Base-by-base conservation (phyloP, 2,888 invertebrate species). In the Stenolophus ochropezus region DNA sequence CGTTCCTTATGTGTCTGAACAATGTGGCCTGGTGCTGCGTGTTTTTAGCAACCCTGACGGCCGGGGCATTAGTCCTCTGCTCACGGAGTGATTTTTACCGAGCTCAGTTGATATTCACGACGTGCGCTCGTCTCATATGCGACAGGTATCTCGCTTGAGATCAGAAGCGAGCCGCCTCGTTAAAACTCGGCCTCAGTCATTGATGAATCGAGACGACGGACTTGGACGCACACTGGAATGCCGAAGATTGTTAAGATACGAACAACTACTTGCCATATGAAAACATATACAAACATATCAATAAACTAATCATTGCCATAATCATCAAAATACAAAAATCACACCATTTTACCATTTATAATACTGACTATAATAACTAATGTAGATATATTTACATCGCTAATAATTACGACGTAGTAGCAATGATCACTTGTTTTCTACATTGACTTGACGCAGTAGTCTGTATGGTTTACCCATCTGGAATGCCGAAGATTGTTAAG, bases 71-170 rank as follows among this genome's bases (percentile, higher is more conserved):
- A 21, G 80, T 71, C 80, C 56, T 2, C 80, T 42, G 71, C 18
- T 80, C 80, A 80, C 80, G 80, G 47, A 80, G 53, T 47, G 80
- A 80, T 58, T 80, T 80, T 73, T 73, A 80, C 58, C 56, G 73
- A 49, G 58, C 18, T 21, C 47, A 42, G 56, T 80, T 80, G 80
- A 80, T 80, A 80, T 80, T 80, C 80, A 80, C 42, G 80, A 49
- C 80, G 73, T 73, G 73, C 56, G 47, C 56, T 73, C 80, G 80
- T 80, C 80, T 80, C 73, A 73, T 80, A 80, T 80, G 80, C 80
- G 80, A 80, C 80, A 80, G 80, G 80, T 80, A 80, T 71, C 80
- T 80, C 20, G 80, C 47, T 80, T 56, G 73, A 80, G 80, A 80
- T 80, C 80, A 80, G 42, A 80, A 73, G 20, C 65, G 16, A 73